These are phyloP conservation scores for Drosophila lacertosa DNA, from an alignment of 1,140 invertebrate species.

Conservation along the genomic window DNA sequence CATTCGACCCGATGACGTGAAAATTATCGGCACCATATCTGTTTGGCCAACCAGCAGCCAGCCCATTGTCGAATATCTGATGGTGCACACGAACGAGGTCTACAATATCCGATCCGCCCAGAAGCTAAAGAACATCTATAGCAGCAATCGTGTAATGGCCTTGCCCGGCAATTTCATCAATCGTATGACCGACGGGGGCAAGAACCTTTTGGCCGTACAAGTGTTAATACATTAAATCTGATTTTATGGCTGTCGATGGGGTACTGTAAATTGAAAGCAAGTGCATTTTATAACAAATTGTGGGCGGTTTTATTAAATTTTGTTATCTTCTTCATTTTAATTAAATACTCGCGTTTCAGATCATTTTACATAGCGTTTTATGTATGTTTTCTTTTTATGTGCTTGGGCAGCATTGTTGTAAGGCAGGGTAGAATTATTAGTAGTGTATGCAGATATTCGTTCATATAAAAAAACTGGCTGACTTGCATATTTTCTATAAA, in stretches of 20 bases:
- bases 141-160: slow-evolving; percentile 36
- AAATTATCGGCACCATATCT: slow-evolving; percentile 41
- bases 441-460: too few species aligned
- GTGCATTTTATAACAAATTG: neutral
- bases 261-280: neutral
- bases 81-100: slow-evolving; percentile 47
- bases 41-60: slow-evolving; percentile 45
- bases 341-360: too few species aligned
- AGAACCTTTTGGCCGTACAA: slow-evolving; percentile 56
- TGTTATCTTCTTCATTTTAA: too few species aligned
- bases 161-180: slow-evolving; percentile 37
- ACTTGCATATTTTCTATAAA: too few species aligned
- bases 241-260: neutral
- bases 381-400: too few species aligned
- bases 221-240: slow-evolving; percentile 46
- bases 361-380: too few species aligned
- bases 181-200: slow-evolving; percentile 40
- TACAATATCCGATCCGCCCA: slow-evolving; percentile 52
- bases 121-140: slow-evolving; percentile 27
- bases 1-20: slow-evolving; percentile 26
- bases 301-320: neutral
- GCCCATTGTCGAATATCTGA: slow-evolving; percentile 2
- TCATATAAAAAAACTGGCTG: too few species aligned
- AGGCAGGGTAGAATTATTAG: too few species aligned
- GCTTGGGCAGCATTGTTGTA: too few species aligned